phyloP scores from a whole-genome alignment of 2,113 vertebrate genomes.

The Pycnonotus jocosus region DNA sequence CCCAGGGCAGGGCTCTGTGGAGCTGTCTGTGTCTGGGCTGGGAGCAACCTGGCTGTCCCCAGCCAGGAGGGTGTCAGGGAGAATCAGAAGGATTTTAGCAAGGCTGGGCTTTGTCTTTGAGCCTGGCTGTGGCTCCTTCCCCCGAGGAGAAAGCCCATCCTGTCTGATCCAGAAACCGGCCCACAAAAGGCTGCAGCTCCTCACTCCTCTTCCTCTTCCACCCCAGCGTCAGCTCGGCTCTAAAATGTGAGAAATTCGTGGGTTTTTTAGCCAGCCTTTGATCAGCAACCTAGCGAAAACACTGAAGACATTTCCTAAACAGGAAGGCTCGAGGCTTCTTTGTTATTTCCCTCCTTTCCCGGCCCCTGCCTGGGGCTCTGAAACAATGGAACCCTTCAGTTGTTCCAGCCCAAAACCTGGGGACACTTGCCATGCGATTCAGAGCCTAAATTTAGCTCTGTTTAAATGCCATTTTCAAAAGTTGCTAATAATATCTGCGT shows the following conservation, averaged over 20 bases:
- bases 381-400: slow-evolving; percentile 49
- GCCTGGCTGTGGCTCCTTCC: background rate
- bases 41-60: background rate
- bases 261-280: slow-evolving; percentile 17
- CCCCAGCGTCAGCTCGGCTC: background rate
- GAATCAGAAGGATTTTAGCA: background rate
- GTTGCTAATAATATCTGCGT: background rate
- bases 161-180: background rate
- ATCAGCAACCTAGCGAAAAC: slow-evolving; percentile 46
- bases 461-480: background rate
- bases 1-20: background rate
- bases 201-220: slow-evolving; percentile 38
- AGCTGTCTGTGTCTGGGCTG: background rate
- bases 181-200: background rate
- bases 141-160: background rate
- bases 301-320: slow-evolving; percentile 55
- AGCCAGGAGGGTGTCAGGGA: background rate
- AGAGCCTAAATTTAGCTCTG: background rate
- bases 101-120: background rate
- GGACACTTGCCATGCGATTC: background rate
- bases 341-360: slow-evolving; percentile 64
- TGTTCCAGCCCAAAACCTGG: background rate
- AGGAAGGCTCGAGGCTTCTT: slow-evolving; percentile 53
- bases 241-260: slow-evolving; percentile 44
- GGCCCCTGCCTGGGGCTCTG: slow-evolving; percentile 21